These are phyloP conservation scores for Pachycephus smyrnensis DNA, from an alignment of 2,888 invertebrate genomes.

Conservation along the genomic window DNA sequence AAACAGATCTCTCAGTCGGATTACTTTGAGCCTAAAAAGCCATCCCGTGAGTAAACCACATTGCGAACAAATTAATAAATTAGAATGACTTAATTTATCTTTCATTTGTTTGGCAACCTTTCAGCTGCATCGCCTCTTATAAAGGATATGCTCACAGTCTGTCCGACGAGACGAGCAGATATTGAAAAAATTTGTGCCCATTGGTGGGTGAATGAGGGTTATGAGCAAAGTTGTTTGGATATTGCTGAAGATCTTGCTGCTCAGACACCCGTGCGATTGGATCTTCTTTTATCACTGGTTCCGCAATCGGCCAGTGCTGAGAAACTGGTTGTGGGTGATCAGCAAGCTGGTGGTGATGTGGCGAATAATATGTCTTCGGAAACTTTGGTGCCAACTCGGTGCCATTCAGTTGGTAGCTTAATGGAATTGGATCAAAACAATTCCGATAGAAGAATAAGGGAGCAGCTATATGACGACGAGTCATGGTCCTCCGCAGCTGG, in stretches of 20 bases:
- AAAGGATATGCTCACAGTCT: constrained; percentile 93
- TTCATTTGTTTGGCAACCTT: constrained; percentile 46
- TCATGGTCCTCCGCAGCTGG: constrained; percentile 57
- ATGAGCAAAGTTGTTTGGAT: constrained; percentile 84
- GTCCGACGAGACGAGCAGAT: constrained; percentile 88
- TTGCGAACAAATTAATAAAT: not conserved
- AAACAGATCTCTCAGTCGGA: constrained; percentile 97
- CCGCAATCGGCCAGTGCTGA: constrained; percentile 79
- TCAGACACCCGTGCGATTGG: constrained; percentile 90
- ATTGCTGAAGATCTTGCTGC: constrained; percentile 90
- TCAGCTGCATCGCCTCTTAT: constrained; percentile 94
- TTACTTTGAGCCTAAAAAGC: constrained; percentile 95
- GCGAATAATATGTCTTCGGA: constrained; percentile 57
- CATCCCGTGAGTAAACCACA: constrained; percentile 78
- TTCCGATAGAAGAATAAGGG: constrained; percentile 80
- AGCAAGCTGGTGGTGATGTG: constrained; percentile 52
- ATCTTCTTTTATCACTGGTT: constrained; percentile 86
- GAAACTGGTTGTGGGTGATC: constrained; percentile 76
- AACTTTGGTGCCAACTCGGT: constrained; percentile 65
- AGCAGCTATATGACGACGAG: constrained; percentile 77
- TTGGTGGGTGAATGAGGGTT: constrained; percentile 96
- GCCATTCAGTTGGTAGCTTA: constrained; percentile 79
- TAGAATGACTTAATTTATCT: constrained; percentile 11
- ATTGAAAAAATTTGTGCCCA: constrained; percentile 95
- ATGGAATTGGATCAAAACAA: constrained; percentile 79